Base-by-base conservation (phyloP, 2,888 invertebrate species). In the Melinopterus prodromus region DNA sequence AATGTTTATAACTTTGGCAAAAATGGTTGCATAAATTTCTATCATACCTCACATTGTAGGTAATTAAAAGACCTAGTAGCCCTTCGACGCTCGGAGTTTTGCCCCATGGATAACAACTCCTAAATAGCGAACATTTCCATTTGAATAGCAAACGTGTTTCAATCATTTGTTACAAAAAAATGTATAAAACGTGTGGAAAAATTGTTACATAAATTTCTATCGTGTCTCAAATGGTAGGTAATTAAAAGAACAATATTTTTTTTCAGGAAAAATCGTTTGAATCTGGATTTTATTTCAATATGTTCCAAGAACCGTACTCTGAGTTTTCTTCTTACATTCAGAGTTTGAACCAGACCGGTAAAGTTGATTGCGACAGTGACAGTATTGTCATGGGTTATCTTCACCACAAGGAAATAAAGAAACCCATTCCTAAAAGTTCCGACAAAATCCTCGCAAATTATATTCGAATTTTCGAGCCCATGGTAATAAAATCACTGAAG, bases 401-500 rank as follows among this genome's bases (percentile, higher is more conserved):
- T 71, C 89, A 88, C 82, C 83, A 88, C 37, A 88, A 84, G 93
- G 87, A 88, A 75, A 84, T 85, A 37, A 88, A 87, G 82, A 87
- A 87, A 80, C 89, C 90, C 71, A 85, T 90, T 6, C 87, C 88
- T 0, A 89, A 89, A 69, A 90, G 89, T 74, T 86, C 90, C 0
- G 92, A 92, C 87, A 92, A 93, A 88, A 89, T 90, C 81, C 90
- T 95, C 83, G 94, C 95, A 84, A 92, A 94, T 83, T 96, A 97
- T 88, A 98, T 99, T 82, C 92, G 97, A 84, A 91, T 98, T 85
- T 98, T 99, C 90, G 98, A 99, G 88, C 97, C 98, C 0, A 94
- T 98, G 89, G 98, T 99, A 80, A 98, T 99, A 86, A 96, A 97
- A 89, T 95, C 98, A 82, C 91, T 98, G 85, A 97, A 95, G 92